phyloP scores from a whole-genome alignment of 1,140 invertebrate genomes.

The Tenebrio molitor region DNA sequence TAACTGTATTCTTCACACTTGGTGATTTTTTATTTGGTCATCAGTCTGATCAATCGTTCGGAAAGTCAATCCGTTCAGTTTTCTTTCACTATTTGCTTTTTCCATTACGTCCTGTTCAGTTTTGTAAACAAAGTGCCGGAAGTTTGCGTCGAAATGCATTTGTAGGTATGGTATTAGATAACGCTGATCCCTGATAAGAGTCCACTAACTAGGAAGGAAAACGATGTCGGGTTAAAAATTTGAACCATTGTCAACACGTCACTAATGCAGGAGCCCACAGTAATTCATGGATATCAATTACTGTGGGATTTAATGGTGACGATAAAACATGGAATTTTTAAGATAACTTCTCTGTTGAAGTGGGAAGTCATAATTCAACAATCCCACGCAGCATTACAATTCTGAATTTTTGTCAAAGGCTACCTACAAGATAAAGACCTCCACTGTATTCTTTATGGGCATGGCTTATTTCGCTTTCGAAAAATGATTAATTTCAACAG shows the following conservation, averaged over 20 bases:
- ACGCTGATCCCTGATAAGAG: not conserved
- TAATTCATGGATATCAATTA: slow-evolving; percentile 23
- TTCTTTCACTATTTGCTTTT: too few relatives aligned
- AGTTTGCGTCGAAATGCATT: too few relatives aligned
- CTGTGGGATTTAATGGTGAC: slow-evolving; percentile 21
- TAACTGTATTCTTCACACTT: too few relatives aligned
- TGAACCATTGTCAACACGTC: too few relatives aligned
- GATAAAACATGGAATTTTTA: slow-evolving; percentile 15
- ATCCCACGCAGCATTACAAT: slow-evolving; percentile 24
- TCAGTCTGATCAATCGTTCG: too few relatives aligned
- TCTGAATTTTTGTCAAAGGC: slow-evolving; percentile 27
- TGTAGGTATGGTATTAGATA: not conserved
- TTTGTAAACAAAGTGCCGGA: too few relatives aligned
- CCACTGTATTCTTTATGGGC: slow-evolving; percentile 29
- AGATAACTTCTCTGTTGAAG: slow-evolving; percentile 19
- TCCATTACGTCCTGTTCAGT: too few relatives aligned
- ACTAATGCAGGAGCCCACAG: not conserved
- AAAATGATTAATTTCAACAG: slow-evolving; percentile 18
- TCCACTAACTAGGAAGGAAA: not conserved
- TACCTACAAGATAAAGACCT: slow-evolving; percentile 38
- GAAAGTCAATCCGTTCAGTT: too few relatives aligned
- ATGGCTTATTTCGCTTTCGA: slow-evolving; percentile 13
- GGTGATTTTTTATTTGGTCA: too few relatives aligned
- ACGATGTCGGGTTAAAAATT: too few relatives aligned
- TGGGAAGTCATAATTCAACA: slow-evolving; percentile 29